These are phyloP conservation scores for Acrobasis consociella DNA, from an alignment of 2,888 invertebrate genomes.

Conservation along the genomic window DNA sequence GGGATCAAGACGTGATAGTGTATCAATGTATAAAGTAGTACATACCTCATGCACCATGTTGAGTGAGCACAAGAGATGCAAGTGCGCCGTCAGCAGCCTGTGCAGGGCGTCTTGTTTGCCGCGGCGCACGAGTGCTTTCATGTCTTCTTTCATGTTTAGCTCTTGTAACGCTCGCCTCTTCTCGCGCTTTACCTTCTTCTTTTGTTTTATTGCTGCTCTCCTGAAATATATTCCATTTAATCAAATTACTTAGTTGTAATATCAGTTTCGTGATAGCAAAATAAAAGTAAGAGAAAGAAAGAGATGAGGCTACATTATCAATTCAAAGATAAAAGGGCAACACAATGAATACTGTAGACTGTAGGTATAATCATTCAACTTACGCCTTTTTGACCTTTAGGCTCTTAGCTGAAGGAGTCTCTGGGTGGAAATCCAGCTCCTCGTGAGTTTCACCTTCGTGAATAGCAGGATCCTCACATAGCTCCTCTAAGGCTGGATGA, in stretches of 20 bases:
- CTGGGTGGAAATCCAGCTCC: slow-evolving; percentile 43
- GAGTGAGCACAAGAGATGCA: slow-evolving; percentile 86
- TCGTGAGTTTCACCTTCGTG: slow-evolving; percentile 53
- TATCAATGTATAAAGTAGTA: slow-evolving; percentile 4
- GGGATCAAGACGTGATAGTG: not conserved
- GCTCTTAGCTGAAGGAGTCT: slow-evolving; percentile 41
- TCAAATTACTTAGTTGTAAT: not conserved
- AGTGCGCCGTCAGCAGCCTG: slow-evolving; percentile 84
- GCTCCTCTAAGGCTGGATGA: slow-evolving; percentile 66
- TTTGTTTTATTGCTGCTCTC: slow-evolving; percentile 57
- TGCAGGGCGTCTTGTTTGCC: slow-evolving; percentile 81
- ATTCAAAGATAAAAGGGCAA: no score
- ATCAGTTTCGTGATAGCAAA: no score
- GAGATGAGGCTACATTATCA: no score
- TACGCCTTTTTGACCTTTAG: slow-evolving; percentile 69
- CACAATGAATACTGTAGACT: no score
- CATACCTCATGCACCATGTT: slow-evolving; percentile 75
- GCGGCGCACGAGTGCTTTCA: slow-evolving; percentile 60
- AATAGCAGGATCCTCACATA: slow-evolving; percentile 59
- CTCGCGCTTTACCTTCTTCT: slow-evolving; percentile 59
- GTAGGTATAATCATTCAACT: slow-evolving; percentile 37
- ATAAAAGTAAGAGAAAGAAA: no score
- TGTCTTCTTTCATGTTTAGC: slow-evolving; percentile 66
- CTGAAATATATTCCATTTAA: slow-evolving; percentile 36
- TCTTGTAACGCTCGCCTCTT: slow-evolving; percentile 64